These are phyloP conservation scores for Oreochromis spilurus DNA, from an alignment of 2,113 vertebrate species.

Conservation along the genomic window DNA sequence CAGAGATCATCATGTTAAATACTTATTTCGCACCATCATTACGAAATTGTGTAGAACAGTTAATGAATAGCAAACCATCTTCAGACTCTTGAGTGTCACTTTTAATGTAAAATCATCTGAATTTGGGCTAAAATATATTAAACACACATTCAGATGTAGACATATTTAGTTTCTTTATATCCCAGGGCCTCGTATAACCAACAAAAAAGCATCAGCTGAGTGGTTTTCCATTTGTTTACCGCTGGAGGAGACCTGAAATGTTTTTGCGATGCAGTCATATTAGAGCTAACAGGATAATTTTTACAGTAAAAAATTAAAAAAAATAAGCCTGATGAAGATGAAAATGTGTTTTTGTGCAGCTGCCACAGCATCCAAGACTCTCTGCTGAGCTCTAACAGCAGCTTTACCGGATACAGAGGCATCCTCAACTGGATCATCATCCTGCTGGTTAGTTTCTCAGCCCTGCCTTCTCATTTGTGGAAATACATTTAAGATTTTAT, in stretches of 20 bases:
- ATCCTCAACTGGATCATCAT: slow-evolving; percentile 69
- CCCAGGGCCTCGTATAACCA: neutral
- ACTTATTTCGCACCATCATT: accelerated
- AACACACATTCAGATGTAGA: neutral
- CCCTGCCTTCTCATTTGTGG: neutral
- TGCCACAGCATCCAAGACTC: slow-evolving; percentile 63
- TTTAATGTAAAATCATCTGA: neutral
- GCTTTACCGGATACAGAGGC: slow-evolving; percentile 62
- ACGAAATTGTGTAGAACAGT: accelerated
- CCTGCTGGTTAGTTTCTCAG: slow-evolving; percentile 47
- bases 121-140: neutral
- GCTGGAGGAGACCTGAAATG: neutral
- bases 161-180: neutral
- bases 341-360: slow-evolving; percentile 17
- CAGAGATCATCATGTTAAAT: neutral
- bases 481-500: neutral
- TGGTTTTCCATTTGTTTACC: neutral
- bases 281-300: neutral
- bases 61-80: neutral
- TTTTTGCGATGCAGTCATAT: neutral
- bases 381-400: slow-evolving; percentile 63
- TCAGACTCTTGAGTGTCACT: neutral
- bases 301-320: accelerated
- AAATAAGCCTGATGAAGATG: neutral
- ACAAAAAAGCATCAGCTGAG: neutral